Conservation (phyloP, 2,113 vertebrate species). For the Antigone vipio region DNA sequence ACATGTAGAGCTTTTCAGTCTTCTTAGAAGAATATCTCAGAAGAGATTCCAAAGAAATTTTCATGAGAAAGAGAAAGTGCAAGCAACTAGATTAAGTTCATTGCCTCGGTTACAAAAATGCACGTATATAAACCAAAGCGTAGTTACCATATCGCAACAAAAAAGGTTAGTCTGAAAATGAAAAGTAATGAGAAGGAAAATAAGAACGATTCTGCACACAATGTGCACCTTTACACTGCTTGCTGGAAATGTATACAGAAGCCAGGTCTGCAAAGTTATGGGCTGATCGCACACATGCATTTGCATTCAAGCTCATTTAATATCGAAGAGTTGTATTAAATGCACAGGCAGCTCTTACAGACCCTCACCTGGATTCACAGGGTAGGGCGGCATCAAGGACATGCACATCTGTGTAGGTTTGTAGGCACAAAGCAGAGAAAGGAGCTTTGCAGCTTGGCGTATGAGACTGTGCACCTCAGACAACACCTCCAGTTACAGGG, state of each 20-base stretch:
- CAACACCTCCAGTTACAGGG: background rate
- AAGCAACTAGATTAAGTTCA: background rate
- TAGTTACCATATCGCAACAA: background rate
- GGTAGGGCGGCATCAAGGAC: background rate
- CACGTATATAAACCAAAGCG: background rate
- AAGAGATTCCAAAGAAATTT: background rate
- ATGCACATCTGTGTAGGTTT: background rate
- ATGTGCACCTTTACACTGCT: background rate
- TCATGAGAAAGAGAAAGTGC: background rate
- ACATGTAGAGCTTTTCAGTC: background rate
- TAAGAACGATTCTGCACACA: background rate
- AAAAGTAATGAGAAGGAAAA: background rate
- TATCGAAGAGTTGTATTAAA: background rate
- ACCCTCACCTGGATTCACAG: background rate
- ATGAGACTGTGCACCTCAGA: background rate
- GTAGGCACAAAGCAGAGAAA: background rate
- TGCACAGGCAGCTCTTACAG: background rate
- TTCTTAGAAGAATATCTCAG: background rate
- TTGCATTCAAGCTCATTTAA: background rate
- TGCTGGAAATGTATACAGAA: background rate
- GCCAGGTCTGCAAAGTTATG: background rate
- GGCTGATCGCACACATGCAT: background rate
- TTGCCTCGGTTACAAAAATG: background rate
- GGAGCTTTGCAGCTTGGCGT: background rate
- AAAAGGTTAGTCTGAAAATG: background rate